Evolutionary conservation across 37 sponge, comb jelly and placozoan species (phyloP), one percentile per base, ranked within the genome.

Genomic region (Axinella damicornis): DNA sequence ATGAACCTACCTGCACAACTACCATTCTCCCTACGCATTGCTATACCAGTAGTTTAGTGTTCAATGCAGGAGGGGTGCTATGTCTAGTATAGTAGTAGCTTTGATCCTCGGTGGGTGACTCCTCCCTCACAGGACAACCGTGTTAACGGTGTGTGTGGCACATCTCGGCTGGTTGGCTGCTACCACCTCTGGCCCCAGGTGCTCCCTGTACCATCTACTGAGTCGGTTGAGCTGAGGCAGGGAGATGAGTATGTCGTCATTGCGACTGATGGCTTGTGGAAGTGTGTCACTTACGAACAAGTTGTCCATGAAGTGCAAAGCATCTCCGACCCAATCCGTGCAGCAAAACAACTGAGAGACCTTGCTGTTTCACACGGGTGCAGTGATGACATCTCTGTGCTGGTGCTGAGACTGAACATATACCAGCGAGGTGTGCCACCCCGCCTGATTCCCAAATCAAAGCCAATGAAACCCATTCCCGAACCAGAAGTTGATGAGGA

Each of bases 221-320:
- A 58, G 31, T 83, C 94, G 1, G 53, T 96, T 2, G 19, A 65
- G 24, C 92, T 96, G 18, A 69, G 62, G 5, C 54, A 77, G 17
- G 76, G 40, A 17, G 92, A 93, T 52, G 86, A 85, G 46, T 91
- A 81, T 66, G 22, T 96, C 28, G 69, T 96, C 55, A 76, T 96
- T n/a, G 97, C 76, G 27, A 91, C 77, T 12, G 86, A 84, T 17
- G 70, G 91, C 18, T 64, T 96, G 17, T 96, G 97, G 97, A 69
- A 69, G 54, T 32, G 68, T 53, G 25, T 94, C 18, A 36, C 91
- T 21, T 80, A 91, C 20, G 65, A 91, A 17, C 64, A 88, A 62
- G 85, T 79, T 14, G 74, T 87, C 31, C 57, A 74, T 22, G 65
- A 71, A 1, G 78, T 81, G 24, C 78, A 36, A 0, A 31, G 36